These are phyloP conservation scores for Apocrypta bakeri DNA, from an alignment of 1,140 invertebrate genomes.

Conservation along the genomic window DNA sequence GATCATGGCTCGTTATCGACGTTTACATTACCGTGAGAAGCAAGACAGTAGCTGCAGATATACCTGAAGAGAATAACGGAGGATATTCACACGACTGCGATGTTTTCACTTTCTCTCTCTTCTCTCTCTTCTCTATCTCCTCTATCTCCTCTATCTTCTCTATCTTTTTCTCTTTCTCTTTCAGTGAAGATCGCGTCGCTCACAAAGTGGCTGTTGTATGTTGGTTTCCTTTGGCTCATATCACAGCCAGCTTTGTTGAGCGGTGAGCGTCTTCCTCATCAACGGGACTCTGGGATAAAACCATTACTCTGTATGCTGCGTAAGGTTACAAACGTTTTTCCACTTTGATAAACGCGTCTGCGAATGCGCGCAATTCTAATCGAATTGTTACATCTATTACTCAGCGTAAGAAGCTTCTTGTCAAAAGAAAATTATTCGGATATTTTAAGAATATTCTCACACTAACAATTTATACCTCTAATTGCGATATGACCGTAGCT, in stretches of 20 bases:
- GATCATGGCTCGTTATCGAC: constrained; percentile 70
- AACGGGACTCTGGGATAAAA: constrained; percentile 58
- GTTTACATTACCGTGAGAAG: constrained; percentile 56
- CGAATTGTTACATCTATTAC: no score
- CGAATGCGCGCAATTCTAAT: no score
- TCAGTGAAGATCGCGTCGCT: constrained; percentile 71
- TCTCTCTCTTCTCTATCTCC: background rate
- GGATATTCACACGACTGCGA: background rate
- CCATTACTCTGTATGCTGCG: background rate
- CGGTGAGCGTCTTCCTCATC: constrained; percentile 72
- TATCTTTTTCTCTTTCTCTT: background rate
- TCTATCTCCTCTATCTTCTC: background rate
- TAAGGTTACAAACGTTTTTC: no score
- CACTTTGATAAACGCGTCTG: background rate
- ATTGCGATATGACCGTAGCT: no score
- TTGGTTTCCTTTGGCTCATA: constrained; percentile 73
- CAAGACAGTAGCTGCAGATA: constrained; percentile 40
- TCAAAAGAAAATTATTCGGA: no score
- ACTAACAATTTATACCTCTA: background rate
- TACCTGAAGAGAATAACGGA: constrained; percentile 31
- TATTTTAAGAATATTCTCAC: background rate
- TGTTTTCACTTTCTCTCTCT: no score
- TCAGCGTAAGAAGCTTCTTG: no score
- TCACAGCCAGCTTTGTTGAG: constrained; percentile 91
- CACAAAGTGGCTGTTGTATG: constrained; percentile 82